Percentiles rank a stretch among this genome's conserved stretches.
Evolutionary conservation across 2,888 invertebrate genomes (phyloP).

Genomic region (Harmothoe impar): DNA sequence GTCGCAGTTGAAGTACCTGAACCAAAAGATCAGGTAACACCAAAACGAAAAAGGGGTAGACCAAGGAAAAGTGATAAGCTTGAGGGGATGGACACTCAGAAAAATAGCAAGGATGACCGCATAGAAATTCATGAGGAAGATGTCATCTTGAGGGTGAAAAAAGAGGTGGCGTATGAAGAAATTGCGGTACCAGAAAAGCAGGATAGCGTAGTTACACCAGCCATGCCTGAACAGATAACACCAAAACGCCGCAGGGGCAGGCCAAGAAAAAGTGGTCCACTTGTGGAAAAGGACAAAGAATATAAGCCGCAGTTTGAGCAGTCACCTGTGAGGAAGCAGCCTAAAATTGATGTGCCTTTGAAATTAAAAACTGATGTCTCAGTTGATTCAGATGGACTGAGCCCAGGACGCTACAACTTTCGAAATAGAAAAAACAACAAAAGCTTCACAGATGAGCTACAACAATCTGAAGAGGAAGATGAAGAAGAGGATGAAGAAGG

Average conservation of each 20-base stretch:
- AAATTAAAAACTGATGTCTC: background rate
- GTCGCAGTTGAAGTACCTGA: no score
- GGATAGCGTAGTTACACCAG: background rate
- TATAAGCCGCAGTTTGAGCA: background rate
- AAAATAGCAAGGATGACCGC: background rate
- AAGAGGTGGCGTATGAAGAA: background rate
- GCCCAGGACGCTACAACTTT: background rate
- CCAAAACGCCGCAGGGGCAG: background rate
- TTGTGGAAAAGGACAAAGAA: background rate
- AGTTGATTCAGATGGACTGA: background rate
- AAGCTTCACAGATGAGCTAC: slow-evolving; percentile 22
- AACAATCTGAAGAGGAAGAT: background rate
- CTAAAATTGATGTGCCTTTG: background rate
- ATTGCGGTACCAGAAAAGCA: background rate
- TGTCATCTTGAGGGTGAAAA: background rate
- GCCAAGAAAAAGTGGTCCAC: background rate
- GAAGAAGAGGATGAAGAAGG: background rate
- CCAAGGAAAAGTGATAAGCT: no score
- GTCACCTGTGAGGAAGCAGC: background rate
- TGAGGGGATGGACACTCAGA: background rate
- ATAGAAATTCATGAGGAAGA: background rate
- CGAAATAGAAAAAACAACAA: background rate
- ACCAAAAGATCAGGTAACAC: no score
- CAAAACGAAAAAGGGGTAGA: no score
- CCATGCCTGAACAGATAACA: background rate